Evolutionary conservation across 2,888 invertebrate genomes (phyloP), one percentile per base, ranked within the genome.

Genomic region (Isotomurus palustris): DNA sequence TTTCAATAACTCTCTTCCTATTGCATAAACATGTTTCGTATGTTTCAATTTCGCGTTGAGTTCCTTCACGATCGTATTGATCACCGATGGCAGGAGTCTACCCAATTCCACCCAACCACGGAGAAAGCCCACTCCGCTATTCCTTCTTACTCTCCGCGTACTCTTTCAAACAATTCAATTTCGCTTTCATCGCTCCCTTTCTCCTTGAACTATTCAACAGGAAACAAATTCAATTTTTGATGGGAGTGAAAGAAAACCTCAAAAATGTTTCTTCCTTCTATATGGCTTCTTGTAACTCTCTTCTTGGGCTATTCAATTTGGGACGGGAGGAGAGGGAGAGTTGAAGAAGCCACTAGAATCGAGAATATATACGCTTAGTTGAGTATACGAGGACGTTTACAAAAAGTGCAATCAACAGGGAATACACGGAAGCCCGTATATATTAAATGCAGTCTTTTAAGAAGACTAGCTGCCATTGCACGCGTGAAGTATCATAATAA

Each of bases 101-200:
- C 25, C 21, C 24, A 44, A 8, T 44, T 19, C 6, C 25, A 28
- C 29, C 4, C 17, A 44, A 19, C 44, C 25, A 27, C 24, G 47
- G n/a, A 22, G n/a, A 19, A 47, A 47, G 17, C 19, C 27, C 8
- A 21, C 25, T 28, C 28, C 47, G n/a, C 17, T 19, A 8, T 17
- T 40, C 44, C 22, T 19, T 8, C 47, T 29, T 5, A 17, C 27
- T 47, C 47, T 28, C 47, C 47, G 25, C 28, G 25, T 47, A 47
- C 28, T n/a, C 24, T 29, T 47, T 32, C 14, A 32, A 47, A 27
- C 47, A 47, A 47, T 47, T 47, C 47, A 47, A 47, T 47, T 47
- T 47, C 47, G 24, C 28, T 17, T 10, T 32, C 14, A 10, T 32
- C 32, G 8, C 8, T 32, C 14, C 32, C 8, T 14, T 32, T 32